These are phyloP conservation scores for Hypocryptadius cinnamomeus DNA, from an alignment of 2,113 vertebrate species.

Conservation along the genomic window DNA sequence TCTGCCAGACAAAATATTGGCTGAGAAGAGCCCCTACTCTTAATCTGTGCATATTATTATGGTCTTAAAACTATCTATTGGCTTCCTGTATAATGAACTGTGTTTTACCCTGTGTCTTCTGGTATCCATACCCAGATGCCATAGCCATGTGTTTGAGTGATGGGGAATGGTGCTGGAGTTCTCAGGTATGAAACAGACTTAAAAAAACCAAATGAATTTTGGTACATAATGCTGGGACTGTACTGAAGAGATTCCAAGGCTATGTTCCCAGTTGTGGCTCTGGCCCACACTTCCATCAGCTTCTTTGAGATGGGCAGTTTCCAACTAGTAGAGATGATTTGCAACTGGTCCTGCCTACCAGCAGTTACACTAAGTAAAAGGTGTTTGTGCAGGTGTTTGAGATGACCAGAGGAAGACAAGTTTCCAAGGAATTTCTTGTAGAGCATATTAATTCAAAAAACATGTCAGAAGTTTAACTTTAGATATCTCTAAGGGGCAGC, in stretches of 20 bases:
- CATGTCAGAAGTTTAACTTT: not conserved
- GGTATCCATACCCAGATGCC: not conserved
- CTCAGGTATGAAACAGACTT: not conserved
- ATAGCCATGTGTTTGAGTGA: not conserved
- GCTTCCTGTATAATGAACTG: not conserved
- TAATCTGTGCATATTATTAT: not conserved
- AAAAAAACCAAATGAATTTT: not conserved
- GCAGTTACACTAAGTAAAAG: not conserved
- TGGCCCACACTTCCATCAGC: not conserved
- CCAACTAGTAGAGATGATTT: not conserved
- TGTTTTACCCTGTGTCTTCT: not conserved
- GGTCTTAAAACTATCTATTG: not conserved
- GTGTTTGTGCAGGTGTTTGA: not conserved
- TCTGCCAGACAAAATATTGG: not conserved
- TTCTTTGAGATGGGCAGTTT: not conserved
- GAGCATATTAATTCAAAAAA: not conserved
- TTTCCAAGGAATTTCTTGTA: not conserved
- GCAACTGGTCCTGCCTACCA: not conserved
- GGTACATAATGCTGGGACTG: not conserved
- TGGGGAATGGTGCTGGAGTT: not conserved
- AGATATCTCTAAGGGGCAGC: not conserved
- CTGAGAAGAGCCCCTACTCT: not conserved
- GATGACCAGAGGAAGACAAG: not conserved
- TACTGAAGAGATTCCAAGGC: not conserved
- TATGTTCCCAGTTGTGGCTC: not conserved